Evolutionary conservation across 2,797 vertebrate species (phyloP), one percentile per base, ranked within the genome.

Genomic region (Phataginus tricuspis): DNA sequence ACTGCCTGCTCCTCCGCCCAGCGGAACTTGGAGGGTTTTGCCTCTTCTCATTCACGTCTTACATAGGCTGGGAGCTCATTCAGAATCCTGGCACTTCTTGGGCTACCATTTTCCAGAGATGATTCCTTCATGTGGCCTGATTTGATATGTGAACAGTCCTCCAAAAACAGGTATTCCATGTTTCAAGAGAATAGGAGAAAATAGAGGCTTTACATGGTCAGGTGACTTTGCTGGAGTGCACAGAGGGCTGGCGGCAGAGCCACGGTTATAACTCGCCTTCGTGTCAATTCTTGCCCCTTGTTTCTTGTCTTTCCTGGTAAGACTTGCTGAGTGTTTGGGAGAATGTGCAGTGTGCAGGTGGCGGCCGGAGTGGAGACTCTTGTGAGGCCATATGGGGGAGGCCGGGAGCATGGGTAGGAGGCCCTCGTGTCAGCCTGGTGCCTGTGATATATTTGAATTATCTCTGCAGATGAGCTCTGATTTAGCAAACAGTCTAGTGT

Each of bases 381-480:
- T 18, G 42, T 29, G 94, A 64, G 79, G 92, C 59, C 18, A 1
- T 42, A 82, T 1, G 16, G 85, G 92, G 91, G 90, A 71, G 94
- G 63, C 31, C 2, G 0, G 51, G 83, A 25, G 83, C 16, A 8
- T 25, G 31, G 79, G 31, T 21, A 55, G 64, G 91, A 86, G 89
- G 86, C 83, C 78, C 82, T 84, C 9, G 0, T 75, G 66, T 79
- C 93, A 94, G 97, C 94, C 89, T 75, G 89, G 49, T 91, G 96
- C 84, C 95, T 95, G 96, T 96, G 94, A 97, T 98, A 97, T 96
- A 97, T 97, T 97, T 98, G 97, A 98, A 90, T 98, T 97, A 97
- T 98, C 95, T 95, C 93, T 3, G 2, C 80, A 75, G 94, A 97
- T 95, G 97, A 98, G 97, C 87, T 94, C 90, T 96, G 96, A 96